phyloP scores from a whole-genome alignment of 2,797 vertebrate species.

The Leptoclinus maculatus region DNA sequence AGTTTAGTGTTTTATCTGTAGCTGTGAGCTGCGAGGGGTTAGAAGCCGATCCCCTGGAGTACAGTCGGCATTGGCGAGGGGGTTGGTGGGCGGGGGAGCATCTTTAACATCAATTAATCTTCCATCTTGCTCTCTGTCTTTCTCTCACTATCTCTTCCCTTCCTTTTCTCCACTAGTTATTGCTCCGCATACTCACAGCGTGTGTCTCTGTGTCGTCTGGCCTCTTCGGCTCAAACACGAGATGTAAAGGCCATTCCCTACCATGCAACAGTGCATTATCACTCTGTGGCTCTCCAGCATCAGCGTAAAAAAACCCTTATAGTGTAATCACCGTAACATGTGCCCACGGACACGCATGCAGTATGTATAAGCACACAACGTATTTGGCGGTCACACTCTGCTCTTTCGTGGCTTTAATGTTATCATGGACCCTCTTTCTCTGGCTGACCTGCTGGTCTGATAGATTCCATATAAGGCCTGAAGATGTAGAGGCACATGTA shows the following conservation, averaged over 20 bases:
- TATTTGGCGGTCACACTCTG: slow-evolving; percentile 34
- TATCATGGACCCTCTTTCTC: slow-evolving; percentile 9
- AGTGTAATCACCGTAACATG: slow-evolving; percentile 64
- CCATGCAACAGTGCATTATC: slow-evolving; percentile 74
- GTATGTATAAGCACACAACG: slow-evolving; percentile 9
- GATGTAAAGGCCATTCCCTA: slow-evolving; percentile 75
- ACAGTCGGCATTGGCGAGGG: slow-evolving; percentile 44
- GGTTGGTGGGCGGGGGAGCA: slow-evolving; percentile 21
- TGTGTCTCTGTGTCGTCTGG: slow-evolving; percentile 3
- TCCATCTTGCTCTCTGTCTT: slow-evolving; percentile 40
- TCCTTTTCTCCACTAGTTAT: slow-evolving; percentile 35
- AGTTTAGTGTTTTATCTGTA: slow-evolving; percentile 76
- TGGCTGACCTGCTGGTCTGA: slow-evolving; percentile 22
- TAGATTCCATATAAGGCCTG: slow-evolving; percentile 13
- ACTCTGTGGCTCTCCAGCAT: slow-evolving; percentile 57
- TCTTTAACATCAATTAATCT: slow-evolving; percentile 77
- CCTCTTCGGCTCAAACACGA: slow-evolving; percentile 55
- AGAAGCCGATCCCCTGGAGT: slow-evolving; percentile 64
- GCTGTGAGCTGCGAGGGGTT: slow-evolving; percentile 66
- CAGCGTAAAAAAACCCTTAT: slow-evolving; percentile 76
- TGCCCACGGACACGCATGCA: slow-evolving; percentile 29
- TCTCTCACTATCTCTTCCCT: slow-evolving; percentile 35
- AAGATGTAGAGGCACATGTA: slow-evolving; percentile 15
- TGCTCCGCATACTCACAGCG: slow-evolving; percentile 7
- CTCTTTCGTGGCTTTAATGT: slow-evolving; percentile 24